Conservation (phyloP, 2,888 invertebrate genomes). For the Caenorhabditis wallacei region DNA sequence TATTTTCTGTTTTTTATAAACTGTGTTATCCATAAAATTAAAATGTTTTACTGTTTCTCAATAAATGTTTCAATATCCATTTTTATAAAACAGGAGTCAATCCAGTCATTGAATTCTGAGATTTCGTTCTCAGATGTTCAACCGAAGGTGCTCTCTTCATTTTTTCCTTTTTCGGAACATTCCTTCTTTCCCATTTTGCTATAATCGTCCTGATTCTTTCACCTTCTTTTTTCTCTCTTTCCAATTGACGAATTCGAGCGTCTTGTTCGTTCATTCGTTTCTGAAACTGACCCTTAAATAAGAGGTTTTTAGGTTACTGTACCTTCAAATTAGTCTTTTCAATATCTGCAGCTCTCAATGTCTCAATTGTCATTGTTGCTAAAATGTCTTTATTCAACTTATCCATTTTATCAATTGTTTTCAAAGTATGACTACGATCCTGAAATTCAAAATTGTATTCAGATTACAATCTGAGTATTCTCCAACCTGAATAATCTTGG, state of each 20-base stretch:
- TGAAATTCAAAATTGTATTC: too few species aligned
- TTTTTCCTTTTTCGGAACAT: conserved; percentile 47
- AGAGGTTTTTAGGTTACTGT: not conserved
- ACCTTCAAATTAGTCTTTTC: conserved; percentile 67
- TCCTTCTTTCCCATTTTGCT: conserved; percentile 66
- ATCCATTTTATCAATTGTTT: conserved; percentile 67
- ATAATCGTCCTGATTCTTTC: conserved; percentile 65
- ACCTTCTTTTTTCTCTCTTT: conserved; percentile 68
- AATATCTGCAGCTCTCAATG: conserved; percentile 67
- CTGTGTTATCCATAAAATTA: not conserved
- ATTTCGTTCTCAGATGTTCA: conserved; percentile 51
- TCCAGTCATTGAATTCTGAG: conserved; percentile 55
- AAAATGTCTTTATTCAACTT: conserved; percentile 68
- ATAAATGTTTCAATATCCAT: not conserved
- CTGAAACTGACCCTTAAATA: conserved; percentile 23
- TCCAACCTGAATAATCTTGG: conserved; percentile 57
- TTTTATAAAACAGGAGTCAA: conserved; percentile 41
- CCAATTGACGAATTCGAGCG: conserved; percentile 65
- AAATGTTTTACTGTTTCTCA: not conserved
- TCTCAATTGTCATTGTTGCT: conserved; percentile 71
- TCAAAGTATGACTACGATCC: conserved; percentile 53
- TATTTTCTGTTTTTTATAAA: not conserved
- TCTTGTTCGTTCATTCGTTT: conserved; percentile 68
- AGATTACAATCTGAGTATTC: too few species aligned
- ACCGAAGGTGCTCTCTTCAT: conserved; percentile 44